These are phyloP conservation scores for Eclectus roratus DNA, from an alignment of 2,113 vertebrate genomes.

Conservation along the genomic window DNA sequence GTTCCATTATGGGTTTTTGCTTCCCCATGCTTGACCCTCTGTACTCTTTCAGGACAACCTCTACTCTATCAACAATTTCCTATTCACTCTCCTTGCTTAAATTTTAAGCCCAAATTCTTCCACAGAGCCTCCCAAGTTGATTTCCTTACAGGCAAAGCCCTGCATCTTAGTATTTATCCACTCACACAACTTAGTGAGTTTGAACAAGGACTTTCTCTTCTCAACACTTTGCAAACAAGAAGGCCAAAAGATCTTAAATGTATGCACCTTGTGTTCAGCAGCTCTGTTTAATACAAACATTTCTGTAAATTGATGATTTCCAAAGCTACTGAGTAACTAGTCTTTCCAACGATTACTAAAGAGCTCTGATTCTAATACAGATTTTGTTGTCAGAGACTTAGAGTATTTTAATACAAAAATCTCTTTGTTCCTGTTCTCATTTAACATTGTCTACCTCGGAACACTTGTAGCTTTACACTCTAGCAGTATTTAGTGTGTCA, in stretches of 20 bases:
- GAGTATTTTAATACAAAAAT: background rate
- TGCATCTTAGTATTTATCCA: background rate
- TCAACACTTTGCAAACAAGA: background rate
- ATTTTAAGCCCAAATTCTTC: background rate
- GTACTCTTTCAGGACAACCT: background rate
- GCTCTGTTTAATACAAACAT: background rate
- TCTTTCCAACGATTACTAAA: background rate
- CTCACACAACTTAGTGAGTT: background rate
- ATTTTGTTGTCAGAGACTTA: background rate
- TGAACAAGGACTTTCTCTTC: background rate
- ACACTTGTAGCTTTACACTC: background rate
- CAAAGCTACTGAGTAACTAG: background rate
- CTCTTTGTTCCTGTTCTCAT: background rate
- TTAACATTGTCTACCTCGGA: background rate
- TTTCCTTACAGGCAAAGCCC: background rate
- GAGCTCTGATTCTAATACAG: background rate
- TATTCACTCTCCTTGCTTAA: background rate
- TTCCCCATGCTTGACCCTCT: background rate
- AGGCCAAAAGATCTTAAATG: background rate
- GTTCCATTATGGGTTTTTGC: background rate
- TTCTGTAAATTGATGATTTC: background rate
- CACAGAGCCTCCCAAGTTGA: background rate
- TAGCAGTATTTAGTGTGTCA: background rate
- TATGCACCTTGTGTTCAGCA: accelerated
- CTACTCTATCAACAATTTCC: background rate